These are phyloP conservation scores for Danio kyathit DNA, from an alignment of 2,797 vertebrate species.

Conservation along the genomic window DNA sequence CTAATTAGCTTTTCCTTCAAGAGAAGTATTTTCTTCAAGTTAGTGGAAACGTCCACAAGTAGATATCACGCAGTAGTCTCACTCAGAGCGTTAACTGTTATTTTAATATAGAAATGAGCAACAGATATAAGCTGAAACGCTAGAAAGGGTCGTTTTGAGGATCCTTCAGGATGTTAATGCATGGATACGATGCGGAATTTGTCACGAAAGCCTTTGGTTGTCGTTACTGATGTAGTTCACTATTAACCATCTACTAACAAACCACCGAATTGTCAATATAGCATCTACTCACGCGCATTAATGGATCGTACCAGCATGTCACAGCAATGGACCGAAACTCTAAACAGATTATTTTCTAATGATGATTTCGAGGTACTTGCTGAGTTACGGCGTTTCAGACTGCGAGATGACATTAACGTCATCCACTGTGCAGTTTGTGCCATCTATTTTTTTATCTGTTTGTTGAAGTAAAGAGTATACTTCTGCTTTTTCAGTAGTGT, in stretches of 20 bases:
- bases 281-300: slow-evolving; percentile 40
- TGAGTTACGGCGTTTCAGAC: slow-evolving; percentile 55
- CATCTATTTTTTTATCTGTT: slow-evolving; percentile 69
- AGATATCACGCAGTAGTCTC: slow-evolving; percentile 51
- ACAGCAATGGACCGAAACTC: slow-evolving; percentile 46
- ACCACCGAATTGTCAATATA: slow-evolving; percentile 19
- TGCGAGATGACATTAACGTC: slow-evolving; percentile 51
- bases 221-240: slow-evolving; percentile 40
- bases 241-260: slow-evolving; percentile 46
- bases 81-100: slow-evolving; percentile 45
- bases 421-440: slow-evolving; percentile 60
- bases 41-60: slow-evolving; percentile 57
- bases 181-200: slow-evolving; percentile 44
- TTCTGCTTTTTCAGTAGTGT: slow-evolving; percentile 69
- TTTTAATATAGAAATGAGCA: slow-evolving; percentile 58
- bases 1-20: slow-evolving; percentile 57
- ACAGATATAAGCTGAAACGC: slow-evolving; percentile 47
- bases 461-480: slow-evolving; percentile 64
- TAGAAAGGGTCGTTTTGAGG: slow-evolving; percentile 12
- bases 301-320: slow-evolving; percentile 61
- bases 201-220: slow-evolving; percentile 32
- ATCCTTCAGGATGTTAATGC: slow-evolving; percentile 51
- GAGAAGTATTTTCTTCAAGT: slow-evolving; percentile 45
- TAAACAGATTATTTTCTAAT: slow-evolving; percentile 53
- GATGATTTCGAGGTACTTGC: slow-evolving; percentile 55